Evolutionary conservation across 2,888 invertebrate species (phyloP).

Genomic region (Fabriciana adippe): DNA sequence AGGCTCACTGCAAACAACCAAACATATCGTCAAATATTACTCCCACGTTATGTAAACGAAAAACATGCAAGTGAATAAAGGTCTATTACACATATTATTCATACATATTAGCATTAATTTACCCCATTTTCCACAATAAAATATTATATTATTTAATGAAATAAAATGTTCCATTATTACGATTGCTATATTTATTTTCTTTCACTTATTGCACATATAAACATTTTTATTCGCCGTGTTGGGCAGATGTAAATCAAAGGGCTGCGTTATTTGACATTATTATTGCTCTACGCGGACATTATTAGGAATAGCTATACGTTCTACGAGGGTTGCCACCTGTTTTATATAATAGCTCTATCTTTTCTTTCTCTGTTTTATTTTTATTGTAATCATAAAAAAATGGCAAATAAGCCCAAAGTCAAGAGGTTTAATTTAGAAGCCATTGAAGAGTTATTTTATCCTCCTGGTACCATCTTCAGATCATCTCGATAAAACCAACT

Average conservation of each 20-base stretch:
- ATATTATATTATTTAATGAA: conserved; percentile 4
- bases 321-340: conserved; percentile 8
- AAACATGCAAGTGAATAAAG: no score
- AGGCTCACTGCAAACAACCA: no score
- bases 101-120: background rate
- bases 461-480: no score
- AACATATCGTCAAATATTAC: no score
- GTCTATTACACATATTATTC: no score
- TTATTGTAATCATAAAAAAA: no score
- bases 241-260: conserved; percentile 68
- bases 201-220: conserved; percentile 41
- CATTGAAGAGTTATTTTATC: no score
- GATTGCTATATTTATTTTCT: conserved; percentile 9
- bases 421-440: no score
- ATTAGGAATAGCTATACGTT: conserved; percentile 51
- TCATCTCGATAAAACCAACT: no score
- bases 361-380: background rate
- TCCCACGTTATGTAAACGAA: no score
- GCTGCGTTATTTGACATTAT: conserved; percentile 71
- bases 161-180: background rate
- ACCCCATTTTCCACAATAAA: background rate
- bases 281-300: conserved; percentile 61
- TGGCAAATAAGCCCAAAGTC: no score
- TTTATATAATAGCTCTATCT: background rate
- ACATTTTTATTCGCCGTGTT: conserved; percentile 60